Conservation (phyloP, 1,140 invertebrate species). For the Episyrphus balteatus region DNA sequence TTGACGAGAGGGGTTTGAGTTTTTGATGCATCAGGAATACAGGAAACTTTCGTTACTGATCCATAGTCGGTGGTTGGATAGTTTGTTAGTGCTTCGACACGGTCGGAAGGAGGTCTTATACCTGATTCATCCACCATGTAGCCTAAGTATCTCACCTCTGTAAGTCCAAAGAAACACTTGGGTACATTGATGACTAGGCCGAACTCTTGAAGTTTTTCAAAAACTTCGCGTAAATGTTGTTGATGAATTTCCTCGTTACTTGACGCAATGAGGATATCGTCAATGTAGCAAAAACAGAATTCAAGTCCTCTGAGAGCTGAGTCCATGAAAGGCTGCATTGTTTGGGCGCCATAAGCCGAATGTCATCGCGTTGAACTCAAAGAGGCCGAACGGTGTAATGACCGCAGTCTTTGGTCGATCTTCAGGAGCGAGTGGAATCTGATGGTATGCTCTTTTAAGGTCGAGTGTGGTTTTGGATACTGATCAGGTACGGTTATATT, state of each 20-base stretch:
- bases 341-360: constrained; percentile 31
- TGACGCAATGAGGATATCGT: constrained; percentile 43
- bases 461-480: constrained; percentile 14
- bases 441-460: constrained; percentile 37
- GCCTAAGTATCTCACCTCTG: constrained; percentile 18
- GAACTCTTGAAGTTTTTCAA: constrained; percentile 11
- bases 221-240: constrained; percentile 15
- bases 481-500: constrained; percentile 27
- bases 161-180: constrained; percentile 16
- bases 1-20: constrained; percentile 45
- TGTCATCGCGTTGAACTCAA: constrained; percentile 31
- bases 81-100: constrained; percentile 4
- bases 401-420: constrained; percentile 33
- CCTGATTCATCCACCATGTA: constrained; percentile 14
- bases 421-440: constrained; percentile 25
- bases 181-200: constrained; percentile 17
- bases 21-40: constrained; percentile 22
- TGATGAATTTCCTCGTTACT: constrained; percentile 18
- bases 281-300: constrained; percentile 26
- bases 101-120: constrained; percentile 1
- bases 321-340: constrained; percentile 42
- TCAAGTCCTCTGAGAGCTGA: constrained; percentile 31
- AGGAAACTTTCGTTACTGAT: constrained; percentile 27
- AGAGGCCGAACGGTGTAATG: constrained; percentile 31
- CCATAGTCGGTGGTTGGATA: constrained; percentile 24